phyloP scores from a whole-genome alignment of 2,888 invertebrate species.

The Lycophotia porphyrea region DNA sequence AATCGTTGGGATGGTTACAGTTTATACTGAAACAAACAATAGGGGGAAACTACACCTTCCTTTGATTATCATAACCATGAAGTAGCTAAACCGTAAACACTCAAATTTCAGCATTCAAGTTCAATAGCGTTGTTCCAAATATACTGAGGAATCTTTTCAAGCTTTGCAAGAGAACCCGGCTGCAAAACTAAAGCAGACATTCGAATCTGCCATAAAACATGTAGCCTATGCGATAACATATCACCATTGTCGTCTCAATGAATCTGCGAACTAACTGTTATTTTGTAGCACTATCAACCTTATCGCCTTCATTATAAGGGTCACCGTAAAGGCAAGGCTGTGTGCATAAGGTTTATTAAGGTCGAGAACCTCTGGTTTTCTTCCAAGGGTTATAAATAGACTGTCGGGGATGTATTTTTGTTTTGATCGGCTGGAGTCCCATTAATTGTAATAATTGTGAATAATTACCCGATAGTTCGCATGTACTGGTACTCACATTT shows the following conservation, averaged over 20 bases:
- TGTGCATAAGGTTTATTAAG: conserved; percentile 51
- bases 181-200: conserved; percentile 20
- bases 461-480: conserved; percentile 52
- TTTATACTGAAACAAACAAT: background rate
- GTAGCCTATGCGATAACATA: conserved; percentile 65
- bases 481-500: conserved; percentile 55
- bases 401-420: conserved; percentile 54
- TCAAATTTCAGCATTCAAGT: background rate
- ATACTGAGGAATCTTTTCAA: background rate
- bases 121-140: background rate
- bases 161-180: conserved; percentile 11
- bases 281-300: conserved; percentile 23
- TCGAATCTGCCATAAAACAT: conserved; percentile 46
- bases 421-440: conserved; percentile 33
- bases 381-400: conserved; percentile 66
- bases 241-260: conserved; percentile 68
- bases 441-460: conserved; percentile 59
- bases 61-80: background rate
- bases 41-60: background rate
- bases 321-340: background rate
- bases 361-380: conserved; percentile 72
- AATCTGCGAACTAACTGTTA: conserved; percentile 48
- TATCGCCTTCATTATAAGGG: conserved; percentile 16
- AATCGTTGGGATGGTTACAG: background rate
- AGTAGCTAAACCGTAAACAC: background rate